Percentiles rank a stretch among this genome's conserved stretches.
Conservation (phyloP, 2,888 invertebrate genomes). For the Dasysyrphus tricinctus region DNA sequence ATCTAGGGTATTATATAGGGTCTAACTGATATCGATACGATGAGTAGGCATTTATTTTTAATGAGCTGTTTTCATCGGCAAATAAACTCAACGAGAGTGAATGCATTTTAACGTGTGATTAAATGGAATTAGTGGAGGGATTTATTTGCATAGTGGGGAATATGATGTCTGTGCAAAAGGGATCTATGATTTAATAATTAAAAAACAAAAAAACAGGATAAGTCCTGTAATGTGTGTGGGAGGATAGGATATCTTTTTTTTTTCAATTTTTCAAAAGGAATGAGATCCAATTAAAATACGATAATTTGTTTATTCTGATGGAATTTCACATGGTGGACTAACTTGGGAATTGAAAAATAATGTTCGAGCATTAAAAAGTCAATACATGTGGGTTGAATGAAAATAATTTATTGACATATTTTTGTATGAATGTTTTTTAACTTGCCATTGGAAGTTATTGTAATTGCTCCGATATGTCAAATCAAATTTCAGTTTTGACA, state of each 20-base stretch:
- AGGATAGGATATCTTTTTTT: not conserved
- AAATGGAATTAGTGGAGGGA: slow-evolving; percentile 29
- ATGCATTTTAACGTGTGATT: slow-evolving; percentile 36
- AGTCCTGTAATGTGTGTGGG: not conserved
- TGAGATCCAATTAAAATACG: slow-evolving; percentile 24
- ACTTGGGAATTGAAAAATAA: not conserved
- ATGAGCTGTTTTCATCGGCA: slow-evolving; percentile 32
- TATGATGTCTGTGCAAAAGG: slow-evolving; percentile 26
- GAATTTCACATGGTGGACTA: not conserved
- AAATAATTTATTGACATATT: too few species aligned
- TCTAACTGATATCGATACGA: slow-evolving; percentile 15
- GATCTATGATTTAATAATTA: slow-evolving; percentile 34
- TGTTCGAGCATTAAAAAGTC: not conserved
- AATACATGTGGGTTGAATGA: too few species aligned
- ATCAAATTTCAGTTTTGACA: too few species aligned
- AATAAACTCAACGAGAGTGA: not conserved
- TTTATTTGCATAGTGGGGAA: slow-evolving; percentile 22
- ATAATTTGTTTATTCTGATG: slow-evolving; percentile 23
- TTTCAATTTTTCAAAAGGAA: not conserved
- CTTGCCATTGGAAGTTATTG: too few species aligned
- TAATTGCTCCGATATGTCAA: too few species aligned
- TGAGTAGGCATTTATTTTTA: slow-evolving; percentile 37
- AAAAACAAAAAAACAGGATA: not conserved
- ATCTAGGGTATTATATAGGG: slow-evolving; percentile 14
- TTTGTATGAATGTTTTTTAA: too few species aligned